Conservation (phyloP, 2,888 invertebrate genomes). For the Drosophila birchii region DNA sequence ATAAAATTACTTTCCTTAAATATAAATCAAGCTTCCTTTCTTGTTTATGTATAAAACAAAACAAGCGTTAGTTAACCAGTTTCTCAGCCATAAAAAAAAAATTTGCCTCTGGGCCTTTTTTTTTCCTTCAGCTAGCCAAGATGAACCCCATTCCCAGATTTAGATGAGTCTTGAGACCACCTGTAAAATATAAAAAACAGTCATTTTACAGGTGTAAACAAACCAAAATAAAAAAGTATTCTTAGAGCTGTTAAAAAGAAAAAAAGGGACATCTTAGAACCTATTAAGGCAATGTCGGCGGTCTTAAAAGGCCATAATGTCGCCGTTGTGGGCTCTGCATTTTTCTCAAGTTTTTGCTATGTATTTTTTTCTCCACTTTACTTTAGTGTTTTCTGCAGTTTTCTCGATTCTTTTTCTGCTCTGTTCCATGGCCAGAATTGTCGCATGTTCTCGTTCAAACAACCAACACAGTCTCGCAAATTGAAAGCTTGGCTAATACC, state of each 20-base stretch:
- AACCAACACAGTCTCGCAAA: slow-evolving; percentile 61
- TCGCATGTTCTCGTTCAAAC: slow-evolving; percentile 53
- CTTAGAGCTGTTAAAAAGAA: not conserved
- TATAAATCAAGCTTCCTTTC: not conserved
- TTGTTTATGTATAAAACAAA: not conserved
- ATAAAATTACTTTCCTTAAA: not conserved
- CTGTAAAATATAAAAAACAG: not conserved
- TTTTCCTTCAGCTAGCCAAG: not conserved
- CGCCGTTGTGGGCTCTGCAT: not conserved
- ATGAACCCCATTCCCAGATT: not conserved
- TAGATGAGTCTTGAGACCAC: not conserved
- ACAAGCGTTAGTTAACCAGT: not conserved
- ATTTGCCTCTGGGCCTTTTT: too few relatives aligned
- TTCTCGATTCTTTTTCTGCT: slow-evolving; percentile 6
- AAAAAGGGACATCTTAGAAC: slow-evolving; percentile 12
- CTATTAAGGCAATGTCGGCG: slow-evolving; percentile 28
- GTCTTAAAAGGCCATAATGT: slow-evolving; percentile 35
- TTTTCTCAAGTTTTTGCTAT: not conserved
- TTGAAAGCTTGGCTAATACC: slow-evolving; percentile 77
- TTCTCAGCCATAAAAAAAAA: slow-evolving; percentile 3
- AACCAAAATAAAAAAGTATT: not conserved
- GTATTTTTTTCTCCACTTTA: slow-evolving; percentile 2
- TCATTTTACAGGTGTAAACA: not conserved
- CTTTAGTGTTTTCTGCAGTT: not conserved
- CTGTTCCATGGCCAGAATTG: slow-evolving; percentile 54